Evolutionary conservation across 2,888 invertebrate genomes (phyloP).

Genomic region (Boloria selene): DNA sequence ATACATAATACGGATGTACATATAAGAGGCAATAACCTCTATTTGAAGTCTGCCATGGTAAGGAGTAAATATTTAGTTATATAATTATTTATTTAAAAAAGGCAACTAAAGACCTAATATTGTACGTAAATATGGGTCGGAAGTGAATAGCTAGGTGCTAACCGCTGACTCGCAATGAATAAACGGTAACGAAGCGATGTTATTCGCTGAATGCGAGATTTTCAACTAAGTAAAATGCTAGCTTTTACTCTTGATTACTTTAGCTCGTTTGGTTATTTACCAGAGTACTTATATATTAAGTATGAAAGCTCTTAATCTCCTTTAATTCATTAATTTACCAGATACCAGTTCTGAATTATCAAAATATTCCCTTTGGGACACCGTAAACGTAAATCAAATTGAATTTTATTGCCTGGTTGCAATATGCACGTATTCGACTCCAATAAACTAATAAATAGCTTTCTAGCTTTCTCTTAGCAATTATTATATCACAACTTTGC

Average conservation of each 20-base stretch:
- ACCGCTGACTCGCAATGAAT: conserved; percentile 62
- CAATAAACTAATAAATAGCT: background rate
- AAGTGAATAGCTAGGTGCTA: conserved; percentile 58
- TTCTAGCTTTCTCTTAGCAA: too few relatives aligned
- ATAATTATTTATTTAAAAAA: conserved; percentile 25
- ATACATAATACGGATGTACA: too few relatives aligned
- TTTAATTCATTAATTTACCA: conserved; percentile 1
- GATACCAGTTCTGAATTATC: background rate
- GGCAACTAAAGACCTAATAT: conserved; percentile 36
- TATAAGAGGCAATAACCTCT: background rate
- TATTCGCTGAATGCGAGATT: conserved; percentile 55
- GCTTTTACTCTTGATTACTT: conserved; percentile 40
- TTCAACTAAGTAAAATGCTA: conserved; percentile 50
- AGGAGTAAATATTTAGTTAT: background rate
- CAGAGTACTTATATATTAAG: conserved; percentile 1
- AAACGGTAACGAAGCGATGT: conserved; percentile 69
- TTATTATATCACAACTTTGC: background rate
- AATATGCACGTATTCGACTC: background rate
- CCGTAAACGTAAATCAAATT: background rate
- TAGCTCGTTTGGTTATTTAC: conserved; percentile 37
- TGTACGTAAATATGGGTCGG: conserved; percentile 57
- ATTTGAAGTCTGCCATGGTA: background rate
- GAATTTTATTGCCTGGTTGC: background rate
- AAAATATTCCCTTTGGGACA: background rate
- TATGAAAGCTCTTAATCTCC: conserved; percentile 4